phyloP scores from a whole-genome alignment of 2,888 invertebrate genomes.

The Andricus quercusramuli region DNA sequence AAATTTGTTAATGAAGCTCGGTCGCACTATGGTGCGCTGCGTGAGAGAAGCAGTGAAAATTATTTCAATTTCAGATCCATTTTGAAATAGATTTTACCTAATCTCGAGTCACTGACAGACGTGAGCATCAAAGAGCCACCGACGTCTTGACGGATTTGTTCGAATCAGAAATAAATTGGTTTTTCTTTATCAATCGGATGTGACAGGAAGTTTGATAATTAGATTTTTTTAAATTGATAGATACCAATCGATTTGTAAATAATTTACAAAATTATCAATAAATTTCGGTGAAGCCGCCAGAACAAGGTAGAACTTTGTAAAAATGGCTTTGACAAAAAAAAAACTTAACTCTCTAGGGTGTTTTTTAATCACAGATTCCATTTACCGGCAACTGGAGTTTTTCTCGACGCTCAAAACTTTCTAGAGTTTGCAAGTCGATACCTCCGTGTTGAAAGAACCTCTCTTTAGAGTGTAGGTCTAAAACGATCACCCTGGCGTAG shows the following conservation, averaged over 20 bases:
- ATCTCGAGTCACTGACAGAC: conserved; percentile 55
- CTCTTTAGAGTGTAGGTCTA: too few species aligned
- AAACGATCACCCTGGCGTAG: too few species aligned
- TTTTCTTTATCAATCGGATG: conserved; percentile 2
- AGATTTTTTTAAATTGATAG: not conserved
- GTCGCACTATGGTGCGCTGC: conserved; percentile 49
- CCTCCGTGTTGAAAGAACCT: too few species aligned
- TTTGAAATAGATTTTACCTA: conserved; percentile 77
- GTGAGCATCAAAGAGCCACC: conserved; percentile 26
- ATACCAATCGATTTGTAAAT: not conserved
- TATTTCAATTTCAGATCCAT: conserved; percentile 78
- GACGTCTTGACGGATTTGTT: conserved; percentile 24
- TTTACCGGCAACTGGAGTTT: not conserved
- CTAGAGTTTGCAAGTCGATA: too few species aligned
- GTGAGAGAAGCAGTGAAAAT: conserved; percentile 69
- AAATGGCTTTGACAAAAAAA: not conserved
- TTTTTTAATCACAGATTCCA: not conserved
- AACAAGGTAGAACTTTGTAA: not conserved
- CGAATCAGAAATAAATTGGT: conserved; percentile 5
- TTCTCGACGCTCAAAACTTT: not conserved
- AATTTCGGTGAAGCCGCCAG: not conserved
- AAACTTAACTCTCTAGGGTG: not conserved
- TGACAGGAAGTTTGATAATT: not conserved
- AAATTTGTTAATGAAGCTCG: conserved; percentile 45
- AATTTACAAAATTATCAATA: conserved; percentile 1